phyloP scores from a whole-genome alignment of 1,140 invertebrate species.

The Aplysia californica region DNA sequence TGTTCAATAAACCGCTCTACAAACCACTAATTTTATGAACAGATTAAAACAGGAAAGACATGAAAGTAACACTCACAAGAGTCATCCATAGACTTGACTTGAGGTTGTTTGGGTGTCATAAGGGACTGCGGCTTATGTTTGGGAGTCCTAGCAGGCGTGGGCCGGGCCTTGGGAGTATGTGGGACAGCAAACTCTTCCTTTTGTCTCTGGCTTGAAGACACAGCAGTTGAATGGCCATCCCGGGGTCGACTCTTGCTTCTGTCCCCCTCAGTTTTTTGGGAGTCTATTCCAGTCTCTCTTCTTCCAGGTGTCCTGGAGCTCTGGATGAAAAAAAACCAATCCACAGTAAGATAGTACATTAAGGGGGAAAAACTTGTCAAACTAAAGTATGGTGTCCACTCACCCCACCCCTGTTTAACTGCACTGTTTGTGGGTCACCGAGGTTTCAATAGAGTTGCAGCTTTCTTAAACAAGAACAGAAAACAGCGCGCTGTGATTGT shows the following conservation, averaged over 20 bases:
- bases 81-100: conserved; percentile 49
- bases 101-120: conserved; percentile 44
- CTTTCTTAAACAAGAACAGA: too few relatives aligned
- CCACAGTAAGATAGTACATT: too few relatives aligned
- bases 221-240: too few relatives aligned
- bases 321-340: too few relatives aligned
- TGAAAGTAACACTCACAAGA: conserved; percentile 44
- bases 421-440: neutral
- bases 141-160: conserved; percentile 11
- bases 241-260: too few relatives aligned
- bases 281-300: conserved; percentile 18
- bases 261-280: too few relatives aligned
- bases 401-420: neutral
- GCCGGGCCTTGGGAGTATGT: conserved; percentile 16
- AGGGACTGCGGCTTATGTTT: conserved; percentile 45
- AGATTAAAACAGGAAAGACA: neutral
- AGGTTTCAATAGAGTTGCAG: neutral
- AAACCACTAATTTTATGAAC: too few relatives aligned
- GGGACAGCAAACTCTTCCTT: conserved; percentile 65
- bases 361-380: too few relatives aligned
- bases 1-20: too few relatives aligned
- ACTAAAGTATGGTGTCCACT: too few relatives aligned
- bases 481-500: too few relatives aligned
- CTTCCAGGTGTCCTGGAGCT: conserved; percentile 22
- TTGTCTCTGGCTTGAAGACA: too few relatives aligned